These are phyloP conservation scores for Ictalurus furcatus DNA, from an alignment of 2,113 vertebrate genomes.

Conservation along the genomic window DNA sequence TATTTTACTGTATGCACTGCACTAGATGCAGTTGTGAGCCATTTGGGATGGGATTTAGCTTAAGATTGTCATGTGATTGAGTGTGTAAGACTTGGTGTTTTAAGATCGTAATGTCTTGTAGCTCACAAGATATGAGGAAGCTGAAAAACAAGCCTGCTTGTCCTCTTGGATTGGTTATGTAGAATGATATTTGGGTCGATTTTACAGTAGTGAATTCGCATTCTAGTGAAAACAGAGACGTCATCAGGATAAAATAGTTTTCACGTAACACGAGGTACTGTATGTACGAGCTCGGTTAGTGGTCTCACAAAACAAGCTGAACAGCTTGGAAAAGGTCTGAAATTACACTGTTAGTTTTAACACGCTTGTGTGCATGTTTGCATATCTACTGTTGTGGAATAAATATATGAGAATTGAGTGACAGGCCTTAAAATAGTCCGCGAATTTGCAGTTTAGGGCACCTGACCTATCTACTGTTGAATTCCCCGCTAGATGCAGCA, in stretches of 20 bases:
- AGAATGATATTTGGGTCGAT: background rate
- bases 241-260: too few species aligned
- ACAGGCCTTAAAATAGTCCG: background rate
- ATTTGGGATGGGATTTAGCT: background rate
- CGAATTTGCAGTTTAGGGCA: conserved; percentile 34
- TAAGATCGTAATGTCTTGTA: background rate
- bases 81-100: background rate
- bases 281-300: too few species aligned
- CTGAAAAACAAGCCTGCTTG: background rate
- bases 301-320: background rate
- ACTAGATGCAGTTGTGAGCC: background rate
- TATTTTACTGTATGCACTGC: background rate
- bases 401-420: background rate
- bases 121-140: background rate
- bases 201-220: too few species aligned
- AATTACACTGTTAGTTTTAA: background rate
- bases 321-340: background rate
- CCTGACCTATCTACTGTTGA: conserved; percentile 22
- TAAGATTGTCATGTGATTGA: background rate
- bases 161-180: background rate
- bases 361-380: background rate
- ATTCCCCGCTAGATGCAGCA: background rate
- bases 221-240: too few species aligned
- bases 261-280: too few species aligned
- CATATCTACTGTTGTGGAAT: background rate